Base-by-base conservation (phyloP, 2,113 vertebrate genomes). In the Ochotona princeps region DNA sequence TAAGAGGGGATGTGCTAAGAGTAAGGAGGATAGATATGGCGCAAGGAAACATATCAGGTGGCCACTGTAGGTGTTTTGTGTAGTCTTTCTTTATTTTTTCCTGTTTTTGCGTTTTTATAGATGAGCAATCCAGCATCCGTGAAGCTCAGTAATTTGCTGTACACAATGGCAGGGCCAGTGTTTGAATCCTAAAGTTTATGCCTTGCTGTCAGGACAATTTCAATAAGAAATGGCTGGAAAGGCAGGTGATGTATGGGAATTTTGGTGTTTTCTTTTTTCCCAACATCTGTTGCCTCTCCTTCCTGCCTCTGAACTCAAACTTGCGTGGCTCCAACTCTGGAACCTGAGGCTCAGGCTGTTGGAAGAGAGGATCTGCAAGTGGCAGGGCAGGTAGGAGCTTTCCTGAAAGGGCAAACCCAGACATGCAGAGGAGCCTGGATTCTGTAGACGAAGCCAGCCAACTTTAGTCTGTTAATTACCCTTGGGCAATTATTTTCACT, bases 401-500 rank as follows among this genome's bases (percentile, higher is more conserved):
- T 83, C 74, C 61, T 74, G 54, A 91, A 76, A 74, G 10, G 28
- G 51, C 73, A 67, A 28, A 61, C 74, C 83, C 61, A n/a, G 47
- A 92, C 61, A 63, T 84, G 54, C 54, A 9, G 12, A 80, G 72
- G 18, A 83, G 32, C 17, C 60, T 75, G 47, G 80, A 44, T 87
- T 60, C 80, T 80, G 38, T 54, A 73, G 70, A 44, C 20, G 35
- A n/a, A 28, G 91, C 30, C 7, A 70, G 88, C 83, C 96, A 79
- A 90, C 75, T 86, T 95, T 78, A 95, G 78, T 83, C 73, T 90
- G 30, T 61, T 73, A 44, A 88, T 94, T 90, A 92, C 83, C 89
- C 35, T 0, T 26, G 93, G 89, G 92, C 49, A 1, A 74, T 94
- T 91, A 74, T 95, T 97, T 88, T 96, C 94, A 96, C 74, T 86